These are phyloP conservation scores for Astur gentilis DNA, from an alignment of 2,113 vertebrate species.

Conservation along the genomic window DNA sequence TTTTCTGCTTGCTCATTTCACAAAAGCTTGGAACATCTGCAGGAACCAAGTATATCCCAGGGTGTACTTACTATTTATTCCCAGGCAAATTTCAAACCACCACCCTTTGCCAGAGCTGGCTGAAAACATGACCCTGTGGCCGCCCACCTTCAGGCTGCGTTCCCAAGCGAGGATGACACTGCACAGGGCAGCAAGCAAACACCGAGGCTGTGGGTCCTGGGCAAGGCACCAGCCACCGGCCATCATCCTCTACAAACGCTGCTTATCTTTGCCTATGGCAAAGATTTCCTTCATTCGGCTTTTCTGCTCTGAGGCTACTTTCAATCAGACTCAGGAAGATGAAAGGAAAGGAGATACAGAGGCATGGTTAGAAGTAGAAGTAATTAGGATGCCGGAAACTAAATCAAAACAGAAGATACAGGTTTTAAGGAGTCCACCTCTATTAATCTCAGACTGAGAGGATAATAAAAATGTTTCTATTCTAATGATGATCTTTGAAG, in stretches of 20 bases:
- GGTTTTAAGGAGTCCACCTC: background rate
- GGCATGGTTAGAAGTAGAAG: background rate
- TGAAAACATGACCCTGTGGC: background rate
- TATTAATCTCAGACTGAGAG: background rate
- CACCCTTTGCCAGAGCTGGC: constrained; percentile 5
- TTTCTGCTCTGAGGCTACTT: background rate
- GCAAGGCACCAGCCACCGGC: background rate
- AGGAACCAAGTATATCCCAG: background rate
- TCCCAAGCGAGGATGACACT: background rate
- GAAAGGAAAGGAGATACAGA: background rate
- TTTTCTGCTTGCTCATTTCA: background rate
- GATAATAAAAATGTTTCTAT: background rate
- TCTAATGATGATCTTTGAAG: background rate
- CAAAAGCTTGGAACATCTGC: background rate
- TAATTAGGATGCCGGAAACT: background rate
- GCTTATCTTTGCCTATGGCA: background rate
- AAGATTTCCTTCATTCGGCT: background rate
- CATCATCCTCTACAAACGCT: background rate
- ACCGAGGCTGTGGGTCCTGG: background rate
- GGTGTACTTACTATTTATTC: background rate
- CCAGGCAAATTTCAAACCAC: background rate
- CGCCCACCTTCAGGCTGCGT: background rate
- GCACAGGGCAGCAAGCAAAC: fast-evolving
- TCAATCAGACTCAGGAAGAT: background rate
- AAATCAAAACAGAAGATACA: background rate